Conservation (phyloP, 2,888 invertebrate genomes). For the Gisinianus flammeolus region DNA sequence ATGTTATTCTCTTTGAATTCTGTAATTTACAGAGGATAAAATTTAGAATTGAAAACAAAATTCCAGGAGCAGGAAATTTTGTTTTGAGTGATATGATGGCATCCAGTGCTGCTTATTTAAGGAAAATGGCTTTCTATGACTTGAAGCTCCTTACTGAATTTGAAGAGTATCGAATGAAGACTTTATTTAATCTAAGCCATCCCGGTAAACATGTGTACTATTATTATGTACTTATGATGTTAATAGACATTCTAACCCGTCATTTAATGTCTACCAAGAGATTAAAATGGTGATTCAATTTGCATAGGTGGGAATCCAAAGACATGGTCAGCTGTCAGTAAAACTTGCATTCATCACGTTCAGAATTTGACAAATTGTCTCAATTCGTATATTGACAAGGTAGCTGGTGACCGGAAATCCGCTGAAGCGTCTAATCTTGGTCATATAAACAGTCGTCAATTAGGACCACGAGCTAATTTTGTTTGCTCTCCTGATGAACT, state of each 20-base stretch:
- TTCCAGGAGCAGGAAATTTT: slow-evolving; percentile 17
- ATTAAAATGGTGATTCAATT: no score
- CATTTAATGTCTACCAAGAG: no score
- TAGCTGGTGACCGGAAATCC: slow-evolving; percentile 7
- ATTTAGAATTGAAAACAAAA: slow-evolving; percentile 27
- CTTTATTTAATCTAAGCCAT: slow-evolving; percentile 35
- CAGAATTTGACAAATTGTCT: slow-evolving; percentile 30
- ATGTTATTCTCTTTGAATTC: no score
- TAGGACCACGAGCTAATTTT: slow-evolving; percentile 30
- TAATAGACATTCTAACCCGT: no score
- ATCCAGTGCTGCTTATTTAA: slow-evolving; percentile 23
- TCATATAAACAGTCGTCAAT: neutral
- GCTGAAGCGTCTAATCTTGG: slow-evolving; percentile 18
- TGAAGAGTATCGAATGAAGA: slow-evolving; percentile 21
- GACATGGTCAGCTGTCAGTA: slow-evolving; percentile 30
- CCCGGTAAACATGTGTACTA: slow-evolving; percentile 20
- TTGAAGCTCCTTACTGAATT: slow-evolving; percentile 37
- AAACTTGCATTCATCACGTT: slow-evolving; percentile 22
- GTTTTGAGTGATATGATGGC: slow-evolving; percentile 21
- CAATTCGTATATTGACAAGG: slow-evolving; percentile 14
- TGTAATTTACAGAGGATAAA: slow-evolving; percentile 25
- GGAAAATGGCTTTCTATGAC: slow-evolving; percentile 36
- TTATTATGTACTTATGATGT: no score
- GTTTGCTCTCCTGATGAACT: slow-evolving; percentile 7
- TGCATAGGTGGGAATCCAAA: slow-evolving; percentile 38